A percentile compares a stretch with the other conserved stretches of the same genome.
phyloP scores from a whole-genome alignment of 2,113 vertebrate genomes.

The Antechinus flavipes region DNA sequence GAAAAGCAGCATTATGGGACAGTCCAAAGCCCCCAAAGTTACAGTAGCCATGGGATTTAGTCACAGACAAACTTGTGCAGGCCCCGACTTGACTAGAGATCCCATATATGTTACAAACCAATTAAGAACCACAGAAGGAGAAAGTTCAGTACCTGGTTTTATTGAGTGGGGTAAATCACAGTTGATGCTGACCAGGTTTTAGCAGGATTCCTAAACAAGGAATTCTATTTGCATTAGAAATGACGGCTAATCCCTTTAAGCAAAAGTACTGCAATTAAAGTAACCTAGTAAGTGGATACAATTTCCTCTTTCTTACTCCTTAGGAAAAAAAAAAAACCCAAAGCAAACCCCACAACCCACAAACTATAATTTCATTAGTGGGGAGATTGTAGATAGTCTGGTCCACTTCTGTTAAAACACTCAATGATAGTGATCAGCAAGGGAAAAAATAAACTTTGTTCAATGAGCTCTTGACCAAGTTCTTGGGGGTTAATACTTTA shows the following conservation, averaged over 20 bases:
- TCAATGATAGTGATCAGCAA: conserved; percentile 50
- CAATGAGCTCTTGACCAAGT: conserved; percentile 39
- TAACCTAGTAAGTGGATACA: conserved; percentile 66
- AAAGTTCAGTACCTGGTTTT: conserved; percentile 63
- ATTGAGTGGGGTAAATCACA: conserved; percentile 62
- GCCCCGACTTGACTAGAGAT: conserved; percentile 22
- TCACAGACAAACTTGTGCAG: conserved; percentile 35
- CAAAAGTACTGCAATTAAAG: conserved; percentile 76
- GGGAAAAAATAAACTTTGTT: conserved; percentile 45
- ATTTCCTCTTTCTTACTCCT: conserved; percentile 57
- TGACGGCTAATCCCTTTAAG: conserved; percentile 76
- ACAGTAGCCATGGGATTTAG: conserved; percentile 35
- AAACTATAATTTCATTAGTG: conserved; percentile 61
- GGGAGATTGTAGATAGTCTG: conserved; percentile 62
- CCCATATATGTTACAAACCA: conserved; percentile 6
- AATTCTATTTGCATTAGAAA: conserved; percentile 77
- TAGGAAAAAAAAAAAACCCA: conserved; percentile 62
- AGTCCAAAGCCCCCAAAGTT: not conserved
- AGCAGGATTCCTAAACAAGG: conserved; percentile 68
- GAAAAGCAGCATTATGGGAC: not conserved
- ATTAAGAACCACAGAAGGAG: conserved; percentile 33
- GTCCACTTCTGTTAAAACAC: conserved; percentile 53
- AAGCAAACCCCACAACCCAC: conserved; percentile 59
- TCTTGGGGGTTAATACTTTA: conserved; percentile 36
- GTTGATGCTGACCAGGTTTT: conserved; percentile 66